These are phyloP conservation scores for Himalopsyche kuldschensis DNA, from an alignment of 2,888 invertebrate genomes.

Conservation along the genomic window DNA sequence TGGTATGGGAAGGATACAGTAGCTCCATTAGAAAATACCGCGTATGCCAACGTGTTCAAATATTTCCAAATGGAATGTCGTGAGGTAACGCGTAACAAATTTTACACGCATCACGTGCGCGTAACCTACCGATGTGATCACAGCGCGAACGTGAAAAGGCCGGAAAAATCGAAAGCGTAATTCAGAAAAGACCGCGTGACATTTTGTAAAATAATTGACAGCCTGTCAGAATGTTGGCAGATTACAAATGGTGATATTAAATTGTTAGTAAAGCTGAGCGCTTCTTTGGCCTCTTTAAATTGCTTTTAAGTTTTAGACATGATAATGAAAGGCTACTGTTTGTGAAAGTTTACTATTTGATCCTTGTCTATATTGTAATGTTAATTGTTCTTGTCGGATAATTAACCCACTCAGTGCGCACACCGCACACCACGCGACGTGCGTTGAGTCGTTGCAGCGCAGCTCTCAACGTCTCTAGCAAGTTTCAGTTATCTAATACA, in stretches of 20 bases:
- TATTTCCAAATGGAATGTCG: background rate
- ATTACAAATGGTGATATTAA: constrained; percentile 18
- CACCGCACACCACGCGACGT: too few relatives aligned
- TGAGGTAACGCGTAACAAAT: background rate
- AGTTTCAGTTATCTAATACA: too few relatives aligned
- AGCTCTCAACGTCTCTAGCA: too few relatives aligned
- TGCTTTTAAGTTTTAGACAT: too few relatives aligned
- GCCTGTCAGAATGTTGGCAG: constrained; percentile 27
- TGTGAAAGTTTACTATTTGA: too few relatives aligned
- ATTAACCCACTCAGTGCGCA: too few relatives aligned
- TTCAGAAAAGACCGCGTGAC: constrained; percentile 17
- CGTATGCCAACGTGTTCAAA: background rate
- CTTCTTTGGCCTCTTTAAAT: background rate
- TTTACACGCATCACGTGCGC: background rate
- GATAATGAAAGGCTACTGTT: too few relatives aligned
- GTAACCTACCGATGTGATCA: background rate
- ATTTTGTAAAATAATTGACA: constrained; percentile 32
- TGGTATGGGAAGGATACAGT: background rate
- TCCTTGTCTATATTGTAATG: too few relatives aligned
- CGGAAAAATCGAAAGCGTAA: constrained; percentile 16
- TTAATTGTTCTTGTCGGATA: too few relatives aligned
- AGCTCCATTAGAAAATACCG: background rate
- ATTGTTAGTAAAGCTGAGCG: background rate
- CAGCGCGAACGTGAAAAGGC: background rate
- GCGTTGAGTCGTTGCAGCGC: too few relatives aligned